Evolutionary conservation across 1,140 invertebrate genomes (phyloP).

Genomic region (Drosophila teissieri): DNA sequence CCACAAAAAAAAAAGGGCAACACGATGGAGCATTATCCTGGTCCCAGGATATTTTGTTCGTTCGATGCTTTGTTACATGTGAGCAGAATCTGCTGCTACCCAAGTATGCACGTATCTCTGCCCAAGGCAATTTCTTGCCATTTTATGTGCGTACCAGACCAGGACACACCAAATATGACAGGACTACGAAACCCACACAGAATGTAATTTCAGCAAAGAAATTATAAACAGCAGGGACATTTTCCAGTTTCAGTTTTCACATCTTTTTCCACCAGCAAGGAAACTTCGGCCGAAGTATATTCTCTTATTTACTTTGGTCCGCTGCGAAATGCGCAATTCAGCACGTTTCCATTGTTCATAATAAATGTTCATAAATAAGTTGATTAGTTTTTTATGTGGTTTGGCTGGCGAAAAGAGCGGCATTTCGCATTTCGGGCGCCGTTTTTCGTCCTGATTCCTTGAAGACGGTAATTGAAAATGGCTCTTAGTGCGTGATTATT

Average conservation of each 20-base stretch:
- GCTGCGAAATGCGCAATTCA: conserved; percentile 69
- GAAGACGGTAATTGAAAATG: conserved; percentile 74
- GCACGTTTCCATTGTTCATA: conserved; percentile 76
- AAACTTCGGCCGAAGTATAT: conserved; percentile 19
- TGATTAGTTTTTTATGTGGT: conserved; percentile 82
- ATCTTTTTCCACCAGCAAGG: neutral
- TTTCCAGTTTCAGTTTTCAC: conserved; percentile 37
- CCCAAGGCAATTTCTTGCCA: conserved; percentile 50
- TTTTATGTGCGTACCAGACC: conserved; percentile 58
- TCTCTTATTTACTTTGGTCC: conserved; percentile 46
- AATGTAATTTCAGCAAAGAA: conserved; percentile 70
- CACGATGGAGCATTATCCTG: conserved; percentile 29
- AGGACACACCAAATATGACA: conserved; percentile 58
- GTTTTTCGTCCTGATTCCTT: conserved; percentile 36
- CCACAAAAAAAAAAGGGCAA: conserved; percentile 21
- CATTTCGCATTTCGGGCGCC: conserved; percentile 63
- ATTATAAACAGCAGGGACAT: conserved; percentile 70
- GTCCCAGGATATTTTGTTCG: conserved; percentile 11
- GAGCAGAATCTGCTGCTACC: conserved; percentile 15
- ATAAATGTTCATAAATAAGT: conserved; percentile 83
- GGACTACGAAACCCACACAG: too few relatives aligned
- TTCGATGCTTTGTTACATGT: conserved; percentile 48
- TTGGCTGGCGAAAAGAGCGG: conserved; percentile 35
- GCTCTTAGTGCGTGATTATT: conserved; percentile 80
- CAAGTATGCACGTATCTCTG: neutral